Evolutionary conservation across 2,113 vertebrate species (phyloP).

Genomic region (Amphilophus citrinellus): DNA sequence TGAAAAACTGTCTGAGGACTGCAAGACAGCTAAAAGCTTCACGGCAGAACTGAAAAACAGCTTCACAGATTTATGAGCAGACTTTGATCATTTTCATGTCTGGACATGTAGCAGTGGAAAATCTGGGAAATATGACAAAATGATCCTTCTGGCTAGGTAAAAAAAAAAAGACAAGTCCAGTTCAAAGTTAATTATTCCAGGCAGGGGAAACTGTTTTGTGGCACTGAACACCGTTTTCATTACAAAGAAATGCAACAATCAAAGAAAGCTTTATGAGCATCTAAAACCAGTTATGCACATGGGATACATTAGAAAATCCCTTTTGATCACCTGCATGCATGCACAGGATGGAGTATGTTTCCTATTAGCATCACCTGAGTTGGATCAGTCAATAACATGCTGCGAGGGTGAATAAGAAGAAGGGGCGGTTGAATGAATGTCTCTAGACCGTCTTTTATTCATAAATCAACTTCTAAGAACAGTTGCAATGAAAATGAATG

Average conservation of each 20-base stretch:
- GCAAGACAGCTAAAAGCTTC: not conserved
- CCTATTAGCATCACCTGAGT: constrained; percentile 48
- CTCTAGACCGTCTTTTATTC: constrained; percentile 44
- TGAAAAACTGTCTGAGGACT: constrained; percentile 14
- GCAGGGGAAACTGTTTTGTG: constrained; percentile 15
- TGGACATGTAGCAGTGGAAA: constrained; percentile 55
- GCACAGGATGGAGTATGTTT: constrained; percentile 30
- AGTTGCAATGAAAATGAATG: constrained; percentile 6
- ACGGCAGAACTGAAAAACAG: constrained; percentile 36
- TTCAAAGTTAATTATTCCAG: constrained; percentile 45
- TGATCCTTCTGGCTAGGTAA: constrained; percentile 36
- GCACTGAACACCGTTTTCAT: constrained; percentile 10
- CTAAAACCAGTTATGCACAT: constrained; percentile 32
- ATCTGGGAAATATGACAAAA: constrained; percentile 40
- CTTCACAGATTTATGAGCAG: constrained; percentile 39
- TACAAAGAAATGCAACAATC: constrained; percentile 38
- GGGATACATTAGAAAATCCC: constrained; percentile 23
- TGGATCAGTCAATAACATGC: constrained; percentile 12
- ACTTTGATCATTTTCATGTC: constrained; percentile 60
- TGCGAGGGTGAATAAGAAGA: not conserved
- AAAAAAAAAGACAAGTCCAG: constrained; percentile 15
- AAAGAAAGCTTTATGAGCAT: constrained; percentile 45
- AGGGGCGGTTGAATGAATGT: not conserved
- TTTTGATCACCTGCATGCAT: constrained; percentile 52
- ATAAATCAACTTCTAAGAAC: constrained; percentile 26